Evolutionary conservation across 2,797 vertebrate species (phyloP).

Genomic region (Tympanoctomys barrerae): DNA sequence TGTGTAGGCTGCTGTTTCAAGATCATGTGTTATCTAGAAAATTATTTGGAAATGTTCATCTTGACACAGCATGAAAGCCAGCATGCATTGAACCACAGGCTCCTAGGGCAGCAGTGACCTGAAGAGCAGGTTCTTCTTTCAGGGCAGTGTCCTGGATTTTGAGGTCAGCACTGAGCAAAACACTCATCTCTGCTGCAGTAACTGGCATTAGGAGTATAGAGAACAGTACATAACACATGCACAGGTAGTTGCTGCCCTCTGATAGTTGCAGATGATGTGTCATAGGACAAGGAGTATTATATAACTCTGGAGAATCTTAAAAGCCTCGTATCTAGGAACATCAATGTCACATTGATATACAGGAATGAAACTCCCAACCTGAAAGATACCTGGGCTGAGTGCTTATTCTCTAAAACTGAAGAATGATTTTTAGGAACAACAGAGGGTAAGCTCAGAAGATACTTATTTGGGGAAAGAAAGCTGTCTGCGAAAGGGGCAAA

Average conservation of each 20-base stretch:
- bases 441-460: too few species aligned
- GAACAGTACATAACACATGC: too few species aligned
- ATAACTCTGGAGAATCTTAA: conserved; percentile 51
- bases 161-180: not conserved
- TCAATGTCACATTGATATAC: not conserved
- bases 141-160: not conserved
- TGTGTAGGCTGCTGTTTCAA: not conserved
- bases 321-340: conserved; percentile 14
- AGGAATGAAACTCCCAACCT: too few species aligned
- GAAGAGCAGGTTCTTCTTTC: not conserved
- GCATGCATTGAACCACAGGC: not conserved
- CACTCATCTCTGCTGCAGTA: not conserved
- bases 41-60: not conserved
- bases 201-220: not conserved
- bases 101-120: not conserved
- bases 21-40: not conserved
- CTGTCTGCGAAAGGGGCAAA: too few species aligned
- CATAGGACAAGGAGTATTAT: not conserved
- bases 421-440: too few species aligned
- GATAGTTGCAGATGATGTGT: too few species aligned
- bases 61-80: not conserved
- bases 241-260: too few species aligned
- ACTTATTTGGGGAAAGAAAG: too few species aligned
- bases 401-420: too few species aligned
- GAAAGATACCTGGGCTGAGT: too few species aligned